phyloP scores from a whole-genome alignment of 2,888 invertebrate genomes.

The Polyploca ridens region DNA sequence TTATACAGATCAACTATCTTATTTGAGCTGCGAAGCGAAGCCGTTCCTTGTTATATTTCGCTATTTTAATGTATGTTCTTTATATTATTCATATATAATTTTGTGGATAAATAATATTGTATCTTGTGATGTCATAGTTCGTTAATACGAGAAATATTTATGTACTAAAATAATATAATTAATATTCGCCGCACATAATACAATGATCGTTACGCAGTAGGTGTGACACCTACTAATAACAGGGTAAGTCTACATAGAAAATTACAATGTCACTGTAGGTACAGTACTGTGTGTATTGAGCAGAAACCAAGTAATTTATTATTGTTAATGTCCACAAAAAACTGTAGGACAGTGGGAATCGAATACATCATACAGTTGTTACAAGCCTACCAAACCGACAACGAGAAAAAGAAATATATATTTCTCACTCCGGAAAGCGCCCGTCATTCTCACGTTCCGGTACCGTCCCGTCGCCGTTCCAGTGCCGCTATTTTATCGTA shows the following conservation, averaged over 20 bases:
- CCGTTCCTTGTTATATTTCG: too few species aligned
- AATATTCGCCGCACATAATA: not conserved
- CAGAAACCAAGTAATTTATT: conserved; percentile 10
- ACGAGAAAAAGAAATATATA: conserved; percentile 31
- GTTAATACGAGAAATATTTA: not conserved
- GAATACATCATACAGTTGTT: conserved; percentile 18
- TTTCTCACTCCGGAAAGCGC: conserved; percentile 47
- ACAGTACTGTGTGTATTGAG: not conserved
- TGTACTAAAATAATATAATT: too few species aligned
- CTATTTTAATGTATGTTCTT: too few species aligned
- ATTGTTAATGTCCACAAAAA: conserved; percentile 5
- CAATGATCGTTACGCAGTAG: not conserved
- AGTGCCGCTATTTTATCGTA: conserved; percentile 43
- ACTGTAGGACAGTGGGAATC: conserved; percentile 22
- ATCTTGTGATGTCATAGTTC: too few species aligned
- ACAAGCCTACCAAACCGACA: conserved; percentile 14
- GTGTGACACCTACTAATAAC: conserved; percentile 1
- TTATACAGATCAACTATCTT: not conserved
- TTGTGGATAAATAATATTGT: too few species aligned
- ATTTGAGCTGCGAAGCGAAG: not conserved
- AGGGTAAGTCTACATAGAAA: not conserved
- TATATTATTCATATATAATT: too few species aligned
- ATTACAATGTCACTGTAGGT: not conserved
- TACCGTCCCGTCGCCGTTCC: conserved; percentile 35
- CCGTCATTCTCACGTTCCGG: conserved; percentile 53